Base-by-base conservation (phyloP, 1,140 invertebrate species). In the Bombus terrestris region DNA sequence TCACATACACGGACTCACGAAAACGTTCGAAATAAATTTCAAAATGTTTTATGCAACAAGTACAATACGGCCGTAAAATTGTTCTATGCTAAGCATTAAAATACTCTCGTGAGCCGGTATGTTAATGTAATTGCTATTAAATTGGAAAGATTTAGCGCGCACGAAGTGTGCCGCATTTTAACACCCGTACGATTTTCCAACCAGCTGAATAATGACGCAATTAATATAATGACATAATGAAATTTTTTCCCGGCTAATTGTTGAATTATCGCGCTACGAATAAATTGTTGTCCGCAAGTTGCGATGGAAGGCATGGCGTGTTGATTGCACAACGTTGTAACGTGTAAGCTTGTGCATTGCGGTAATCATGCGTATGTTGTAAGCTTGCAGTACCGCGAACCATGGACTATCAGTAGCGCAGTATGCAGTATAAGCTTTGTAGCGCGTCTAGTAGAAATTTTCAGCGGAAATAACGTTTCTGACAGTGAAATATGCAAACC, bases 181-280 rank as follows among this genome's bases (percentile, higher is more conserved):
- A 43, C 53, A 41, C 53, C 15, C 15, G 0, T 39, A 66, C 71
- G 32, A 47, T 62, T 47, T n/a, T 12, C 59, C 59, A 12, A 1
- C 25, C 4, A 59, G 13, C 13, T 13, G 15, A 66, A 62, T 82
- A 66, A 75, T 32, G 10, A 57, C 22, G 57, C 41, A 47, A 64
- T 82, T 82, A 75, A 66, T 66, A n/a, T 75, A 82, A 82, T 37
- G 41, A 75, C 71, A 15, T 64, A 75, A 82, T 75, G 41, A 62
- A 47, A 64, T 47, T 82, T 75, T 47, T 28, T 53, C 28, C 8
- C 39, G 41, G 18, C 4, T 75, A 82, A 82, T 75, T 22, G 57
- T 75, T 22, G 81, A 82, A 82, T 77, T 77, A 77, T 72, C 81
- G 32, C 22, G 53, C 41, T 12, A 2, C 10, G 39, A n/a, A 82